Evolutionary conservation across 2,797 vertebrate species (phyloP).

Genomic region (Spinibarbus caldwelli): DNA sequence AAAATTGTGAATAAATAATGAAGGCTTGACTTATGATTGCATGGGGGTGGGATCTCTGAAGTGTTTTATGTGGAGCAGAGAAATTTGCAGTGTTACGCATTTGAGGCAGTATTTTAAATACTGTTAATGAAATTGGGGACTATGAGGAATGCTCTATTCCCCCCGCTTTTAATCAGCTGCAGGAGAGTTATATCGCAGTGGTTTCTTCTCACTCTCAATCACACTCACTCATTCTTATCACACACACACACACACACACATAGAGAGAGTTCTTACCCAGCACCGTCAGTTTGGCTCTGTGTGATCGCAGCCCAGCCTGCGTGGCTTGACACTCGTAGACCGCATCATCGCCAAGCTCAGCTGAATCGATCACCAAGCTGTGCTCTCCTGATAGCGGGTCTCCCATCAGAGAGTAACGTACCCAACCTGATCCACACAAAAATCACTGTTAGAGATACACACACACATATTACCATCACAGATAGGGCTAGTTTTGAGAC

Average conservation of each 20-base stretch:
- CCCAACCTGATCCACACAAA: slow-evolving; percentile 82
- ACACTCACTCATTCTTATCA: slow-evolving; percentile 39
- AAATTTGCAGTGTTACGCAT: slow-evolving; percentile 57
- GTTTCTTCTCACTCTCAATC: background rate
- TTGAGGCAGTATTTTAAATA: slow-evolving; percentile 60
- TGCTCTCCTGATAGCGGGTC: slow-evolving; percentile 86
- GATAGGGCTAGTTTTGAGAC: slow-evolving; percentile 28
- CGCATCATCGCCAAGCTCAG: slow-evolving; percentile 87
- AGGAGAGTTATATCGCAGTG: slow-evolving; percentile 18
- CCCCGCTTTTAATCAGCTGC: slow-evolving; percentile 49
- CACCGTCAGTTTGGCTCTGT: slow-evolving; percentile 86
- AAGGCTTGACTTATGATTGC: slow-evolving; percentile 59
- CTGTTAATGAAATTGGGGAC: slow-evolving; percentile 59
- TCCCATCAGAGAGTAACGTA: slow-evolving; percentile 88
- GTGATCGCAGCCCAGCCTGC: slow-evolving; percentile 87
- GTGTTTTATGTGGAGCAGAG: slow-evolving; percentile 54
- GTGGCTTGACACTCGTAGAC: slow-evolving; percentile 92
- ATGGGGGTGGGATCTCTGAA: slow-evolving; percentile 8
- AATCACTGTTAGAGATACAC: slow-evolving; percentile 26
- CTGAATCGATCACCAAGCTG: slow-evolving; percentile 86
- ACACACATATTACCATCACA: slow-evolving; percentile 63
- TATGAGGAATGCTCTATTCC: slow-evolving; percentile 47
- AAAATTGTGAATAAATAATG: slow-evolving; percentile 66
- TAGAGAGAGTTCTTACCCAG: slow-evolving; percentile 85
- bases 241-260: slow-evolving; percentile 19